Evolutionary conservation across 2,797 vertebrate genomes (phyloP).

Genomic region (Myripristis jacobus): DNA sequence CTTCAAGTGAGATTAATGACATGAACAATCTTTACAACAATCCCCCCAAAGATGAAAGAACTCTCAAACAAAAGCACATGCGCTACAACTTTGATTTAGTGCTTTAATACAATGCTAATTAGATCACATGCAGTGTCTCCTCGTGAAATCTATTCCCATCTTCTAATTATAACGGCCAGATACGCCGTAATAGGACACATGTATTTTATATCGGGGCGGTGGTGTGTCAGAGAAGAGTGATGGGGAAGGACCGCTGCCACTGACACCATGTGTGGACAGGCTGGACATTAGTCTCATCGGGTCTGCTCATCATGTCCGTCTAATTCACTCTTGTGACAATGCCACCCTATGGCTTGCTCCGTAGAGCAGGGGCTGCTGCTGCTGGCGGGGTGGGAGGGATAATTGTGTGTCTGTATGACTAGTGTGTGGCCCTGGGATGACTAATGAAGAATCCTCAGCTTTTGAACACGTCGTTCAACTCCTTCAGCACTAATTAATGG

Average conservation of each 20-base stretch:
- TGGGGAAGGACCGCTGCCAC: constrained; percentile 18
- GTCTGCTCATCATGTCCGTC: constrained; percentile 30
- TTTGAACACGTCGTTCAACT: constrained; percentile 81
- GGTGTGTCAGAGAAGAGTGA: constrained; percentile 53
- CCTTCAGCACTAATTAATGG: constrained; percentile 83
- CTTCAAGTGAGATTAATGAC: constrained; percentile 81
- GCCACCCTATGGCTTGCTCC: constrained; percentile 27
- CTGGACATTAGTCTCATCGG: constrained; percentile 38
- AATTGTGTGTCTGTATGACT: constrained; percentile 72
- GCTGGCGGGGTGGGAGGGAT: constrained; percentile 47
- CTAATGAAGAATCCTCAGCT: constrained; percentile 83
- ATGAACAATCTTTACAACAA: constrained; percentile 80
- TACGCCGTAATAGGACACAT: constrained; percentile 69
- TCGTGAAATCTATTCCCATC: constrained; percentile 76
- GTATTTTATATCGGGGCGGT: constrained; percentile 71
- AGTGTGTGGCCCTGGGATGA: constrained; percentile 61
- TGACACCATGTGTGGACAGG: constrained; percentile 21
- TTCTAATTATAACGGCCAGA: constrained; percentile 80
- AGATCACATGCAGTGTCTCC: constrained; percentile 79
- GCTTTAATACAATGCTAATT: constrained; percentile 85
- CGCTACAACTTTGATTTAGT: constrained; percentile 82
- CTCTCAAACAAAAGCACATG: constrained; percentile 80
- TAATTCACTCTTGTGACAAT: constrained; percentile 19
- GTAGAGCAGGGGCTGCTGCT: constrained; percentile 10
- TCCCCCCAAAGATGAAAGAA: constrained; percentile 81